phyloP scores from a whole-genome alignment of 1,140 invertebrate genomes.

The Drosophila punjabiensis region DNA sequence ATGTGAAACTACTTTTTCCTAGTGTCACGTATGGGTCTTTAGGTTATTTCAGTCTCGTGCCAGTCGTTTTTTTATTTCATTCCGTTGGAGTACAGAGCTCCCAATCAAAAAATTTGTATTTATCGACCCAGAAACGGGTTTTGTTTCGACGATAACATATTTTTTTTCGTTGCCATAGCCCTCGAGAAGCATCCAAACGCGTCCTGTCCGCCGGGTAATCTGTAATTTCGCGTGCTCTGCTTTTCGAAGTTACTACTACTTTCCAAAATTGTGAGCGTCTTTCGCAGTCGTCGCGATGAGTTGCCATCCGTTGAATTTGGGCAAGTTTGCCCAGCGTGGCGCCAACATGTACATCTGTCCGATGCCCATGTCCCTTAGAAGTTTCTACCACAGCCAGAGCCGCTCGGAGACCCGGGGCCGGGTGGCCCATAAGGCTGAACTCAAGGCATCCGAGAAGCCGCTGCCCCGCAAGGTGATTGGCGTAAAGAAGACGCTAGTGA shows the following conservation, averaged over 20 bases:
- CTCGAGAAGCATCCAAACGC: slow-evolving; percentile 5
- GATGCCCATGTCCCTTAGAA: background rate
- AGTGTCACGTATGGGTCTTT: background rate
- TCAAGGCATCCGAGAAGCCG: background rate
- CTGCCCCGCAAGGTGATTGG: slow-evolving; percentile 47
- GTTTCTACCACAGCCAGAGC: background rate
- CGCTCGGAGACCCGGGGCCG: background rate
- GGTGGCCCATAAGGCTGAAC: background rate
- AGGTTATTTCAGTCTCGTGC: background rate
- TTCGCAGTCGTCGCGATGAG: slow-evolving; percentile 14
- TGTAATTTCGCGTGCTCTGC: background rate
- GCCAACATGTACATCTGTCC: background rate
- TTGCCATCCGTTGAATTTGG: slow-evolving; percentile 6
- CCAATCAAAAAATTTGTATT: slow-evolving; percentile 25
- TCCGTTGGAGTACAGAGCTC: slow-evolving; percentile 31
- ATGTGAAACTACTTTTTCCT: background rate
- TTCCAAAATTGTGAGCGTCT: slow-evolving; percentile 25
- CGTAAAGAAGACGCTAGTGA: slow-evolving; percentile 55
- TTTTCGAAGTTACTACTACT: background rate
- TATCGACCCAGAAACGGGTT: background rate
- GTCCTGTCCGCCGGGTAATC: background rate
- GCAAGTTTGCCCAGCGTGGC: slow-evolving; percentile 23
- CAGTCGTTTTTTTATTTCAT: slow-evolving; percentile 39
- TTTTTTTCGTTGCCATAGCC: slow-evolving; percentile 2
- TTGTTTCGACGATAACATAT: background rate